Base-by-base conservation (phyloP, 2,797 vertebrate genomes). In the Podarcis siculus region DNA sequence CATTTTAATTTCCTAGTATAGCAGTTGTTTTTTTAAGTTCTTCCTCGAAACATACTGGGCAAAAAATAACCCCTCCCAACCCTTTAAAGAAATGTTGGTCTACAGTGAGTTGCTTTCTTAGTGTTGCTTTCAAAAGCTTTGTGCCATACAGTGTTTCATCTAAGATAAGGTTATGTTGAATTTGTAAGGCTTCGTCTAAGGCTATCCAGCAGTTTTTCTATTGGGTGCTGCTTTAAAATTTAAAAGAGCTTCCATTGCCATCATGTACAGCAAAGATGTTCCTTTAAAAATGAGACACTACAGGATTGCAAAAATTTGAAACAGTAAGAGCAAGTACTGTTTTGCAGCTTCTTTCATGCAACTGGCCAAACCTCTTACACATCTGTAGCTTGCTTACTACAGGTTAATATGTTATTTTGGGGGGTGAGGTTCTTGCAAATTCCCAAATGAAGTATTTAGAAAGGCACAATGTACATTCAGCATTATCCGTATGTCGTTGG, bases 221-320 rank as follows among this genome's bases (percentile, higher is more conserved):
- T 93, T 90, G 55, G 86, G 84, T 85, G 89, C 89, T 94, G 79
- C 90, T 82, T 83, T 90, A 58, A 7, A 88, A 96, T 93, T 95
- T 97, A 97, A 95, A 94, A 96, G 42, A 42, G 96, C 89, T 97
- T 97, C 95, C 96, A 96, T 92, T 96, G 96, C 95, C 95, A 96
- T 92, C 93, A 97, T 42, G 96, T 97, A 97, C 96, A 97, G 96
- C 84, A 98, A 97, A 95, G 98, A 94, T 97, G 97, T 97, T 98
- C 98, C 98, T 98, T 99, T 98, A 98, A 98, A 98, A 98, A 97
- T 97, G 98, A 98, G 97, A 98, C 97, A 97, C 98, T 98, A 98
- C 97, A 99, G 97, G 97, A 97, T 98, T 97, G 97, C 97, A 97
- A 98, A 98, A 98, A 97, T 98, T 98, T 97, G 97, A 97, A 98